Base-by-base conservation (phyloP, 2,797 vertebrate genomes). In the Syngnathus rostellatus region DNA sequence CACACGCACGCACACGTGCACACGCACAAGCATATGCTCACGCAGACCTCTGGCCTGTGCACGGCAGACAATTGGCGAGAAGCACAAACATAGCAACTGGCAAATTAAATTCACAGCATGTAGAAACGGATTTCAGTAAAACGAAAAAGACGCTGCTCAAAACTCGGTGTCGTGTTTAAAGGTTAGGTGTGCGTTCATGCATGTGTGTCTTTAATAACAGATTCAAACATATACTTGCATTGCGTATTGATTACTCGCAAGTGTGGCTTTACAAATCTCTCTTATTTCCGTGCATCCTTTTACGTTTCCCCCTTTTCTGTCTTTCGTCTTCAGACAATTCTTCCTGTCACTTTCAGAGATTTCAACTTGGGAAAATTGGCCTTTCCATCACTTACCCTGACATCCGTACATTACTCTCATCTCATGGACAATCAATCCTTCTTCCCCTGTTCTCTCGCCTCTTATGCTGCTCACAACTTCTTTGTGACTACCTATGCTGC, bases 71-170 rank as follows among this genome's bases (percentile, higher is more conserved):
- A 72, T 81, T 78, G 65, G 64, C 64, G 40, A 73, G 71, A 64
- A 77, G 57, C 66, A 38, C 46, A 67, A 73, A 81, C 65, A 62
- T 66, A 50, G 67, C 1, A 51, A 80, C 72, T 79, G 76, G 68
- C 66, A 81, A 83, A 85, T 84, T 80, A 72, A 83, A 82, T 57
- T 71, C 68, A 61, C 65, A 71, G 71, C 66, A 70, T 74, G 71
- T 80, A 71, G 66, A 83, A 85, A 77, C 77, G 69, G 62, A 69
- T 79, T 79, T 80, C 54, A 73, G 59, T 21, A 21, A 60, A 54
- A 25, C 10, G 9, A 58, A 40, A 60, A 40, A 11, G 38, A 40
- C 38, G 9, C 58, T 60, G 31, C 12, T 60, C 67, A 72, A 81
- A 69, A 68, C 65, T 71, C 63, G 70, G 74, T 63, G 72, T 12